A percentile compares a stretch with the other conserved stretches of the same genome.
Conservation (phyloP, 1,140 invertebrate species). For the Zaprionus inermis region DNA sequence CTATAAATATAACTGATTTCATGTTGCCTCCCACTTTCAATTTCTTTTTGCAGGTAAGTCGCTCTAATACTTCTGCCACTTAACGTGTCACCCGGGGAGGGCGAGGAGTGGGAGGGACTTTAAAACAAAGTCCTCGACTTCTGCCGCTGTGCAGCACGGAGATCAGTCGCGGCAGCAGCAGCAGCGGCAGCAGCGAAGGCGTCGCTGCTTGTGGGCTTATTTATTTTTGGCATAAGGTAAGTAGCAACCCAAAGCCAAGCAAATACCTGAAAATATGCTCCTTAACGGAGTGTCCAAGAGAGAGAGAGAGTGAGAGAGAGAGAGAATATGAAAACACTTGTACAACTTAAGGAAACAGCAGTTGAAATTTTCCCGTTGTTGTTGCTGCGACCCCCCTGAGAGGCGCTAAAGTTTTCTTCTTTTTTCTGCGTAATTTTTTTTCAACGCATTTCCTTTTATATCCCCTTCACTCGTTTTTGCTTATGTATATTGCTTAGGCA, state of each 20-base stretch:
- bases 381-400: slow-evolving; percentile 32
- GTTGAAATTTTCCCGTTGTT: slow-evolving; percentile 42
- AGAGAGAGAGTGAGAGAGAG: not conserved
- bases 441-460: slow-evolving; percentile 22
- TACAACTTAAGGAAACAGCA: slow-evolving; percentile 72
- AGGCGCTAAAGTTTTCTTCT: slow-evolving; percentile 33
- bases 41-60: slow-evolving; percentile 73
- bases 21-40: slow-evolving; percentile 42
- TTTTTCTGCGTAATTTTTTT: slow-evolving; percentile 12
- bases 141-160: not conserved
- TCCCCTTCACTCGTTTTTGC: slow-evolving; percentile 5
- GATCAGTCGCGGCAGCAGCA: slow-evolving; percentile 10
- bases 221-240: slow-evolving; percentile 70
- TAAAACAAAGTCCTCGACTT: slow-evolving; percentile 22
- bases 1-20: slow-evolving; percentile 66
- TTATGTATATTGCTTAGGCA: slow-evolving; percentile 24
- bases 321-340: slow-evolving; percentile 61
- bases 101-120: not conserved
- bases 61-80: slow-evolving; percentile 59
- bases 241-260: slow-evolving; percentile 48
- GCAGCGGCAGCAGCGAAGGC: not conserved
- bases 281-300: slow-evolving; percentile 2
- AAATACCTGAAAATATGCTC: slow-evolving; percentile 60
- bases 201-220: slow-evolving; percentile 43
- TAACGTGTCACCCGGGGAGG: slow-evolving; percentile 29